Evolutionary conservation across 2,888 invertebrate genomes (phyloP).

Genomic region (Idaea dimidiata): DNA sequence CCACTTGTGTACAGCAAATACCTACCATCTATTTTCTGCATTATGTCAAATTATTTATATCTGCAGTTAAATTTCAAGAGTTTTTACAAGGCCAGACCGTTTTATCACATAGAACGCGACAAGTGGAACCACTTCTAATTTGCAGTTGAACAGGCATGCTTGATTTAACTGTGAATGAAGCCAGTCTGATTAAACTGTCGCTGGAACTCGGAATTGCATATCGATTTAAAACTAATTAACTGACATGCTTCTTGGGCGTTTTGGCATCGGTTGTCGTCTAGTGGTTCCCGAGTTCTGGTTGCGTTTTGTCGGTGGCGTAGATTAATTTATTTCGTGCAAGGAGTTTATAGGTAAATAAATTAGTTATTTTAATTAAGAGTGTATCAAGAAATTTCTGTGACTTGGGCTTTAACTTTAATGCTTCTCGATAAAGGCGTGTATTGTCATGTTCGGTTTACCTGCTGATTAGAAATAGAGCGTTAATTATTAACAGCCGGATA

Average conservation of each 20-base stretch:
- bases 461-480: too few relatives aligned
- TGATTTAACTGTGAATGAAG: constrained; percentile 7
- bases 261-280: neutral
- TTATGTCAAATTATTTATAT: neutral
- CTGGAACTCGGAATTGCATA: neutral
- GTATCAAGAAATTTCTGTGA: too few relatives aligned
- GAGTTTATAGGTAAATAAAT: neutral
- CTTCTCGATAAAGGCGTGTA: too few relatives aligned
- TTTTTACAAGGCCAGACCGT: neutral
- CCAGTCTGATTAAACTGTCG: constrained; percentile 4
- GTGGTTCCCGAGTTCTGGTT: neutral
- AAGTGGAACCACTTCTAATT: constrained; percentile 2
- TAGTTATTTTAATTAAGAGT: too few relatives aligned
- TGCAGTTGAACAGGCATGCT: constrained; percentile 2
- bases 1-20: too few relatives aligned
- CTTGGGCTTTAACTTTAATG: too few relatives aligned
- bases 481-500: too few relatives aligned
- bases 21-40: neutral
- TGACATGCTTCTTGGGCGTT: neutral
- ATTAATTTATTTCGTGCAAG: neutral
- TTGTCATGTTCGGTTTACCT: too few relatives aligned
- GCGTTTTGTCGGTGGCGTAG: neutral
- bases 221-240: constrained; percentile 1
- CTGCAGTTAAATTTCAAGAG: neutral
- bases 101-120: neutral